Evolutionary conservation across 2,797 vertebrate genomes (phyloP), one percentile per base, ranked within the genome.

Genomic region (Brachymystax lenok): DNA sequence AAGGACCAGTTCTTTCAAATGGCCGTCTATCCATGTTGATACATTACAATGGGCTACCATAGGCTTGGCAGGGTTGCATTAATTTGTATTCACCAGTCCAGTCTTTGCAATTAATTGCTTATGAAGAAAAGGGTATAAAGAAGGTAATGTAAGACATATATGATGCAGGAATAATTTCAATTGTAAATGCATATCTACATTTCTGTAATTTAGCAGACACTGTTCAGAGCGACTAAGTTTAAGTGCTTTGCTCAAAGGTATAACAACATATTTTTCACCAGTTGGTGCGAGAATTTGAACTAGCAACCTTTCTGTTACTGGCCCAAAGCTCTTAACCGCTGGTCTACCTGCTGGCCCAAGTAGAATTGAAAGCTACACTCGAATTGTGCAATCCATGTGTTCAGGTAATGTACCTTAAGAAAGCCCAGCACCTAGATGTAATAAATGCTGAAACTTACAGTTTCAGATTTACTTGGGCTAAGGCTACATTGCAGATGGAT

Each of bases 401-500:
- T 13, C 40, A 46, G 40, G 40, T 46, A 46, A 46, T 46, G 40
- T 13, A 46, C 12, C 40, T 12, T 46, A 46, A 46, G 10, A 46
- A 46, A 46, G 46, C 4, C 7, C 24, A 51, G 21, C 21, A 71
- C 69, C 24, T 52, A 46, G 40, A 46, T 46, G 10, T 46, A 46
- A 46, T 13, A 10, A 68, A 68, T 2, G 28, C 2, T n/a, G 12
- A 24, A 13, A 64, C 10, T 13, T 64, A 74, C 61, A n/a, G 10
- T 74, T 74, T 64, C 71, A 74, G n/a, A 82, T 84, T 80, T 76
- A 27, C 77, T 79, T 61, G 69, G 28, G 63, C 70, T 21, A 19
- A 24, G 40, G 40, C 40, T 46, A 46, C 24, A 73, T 71, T 84
- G 77, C 83, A 86, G 80, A 83, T 80, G 77, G 70, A 69, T 85